Base-by-base conservation (phyloP, 2,113 vertebrate genomes). In the Burhinus bistriatus region DNA sequence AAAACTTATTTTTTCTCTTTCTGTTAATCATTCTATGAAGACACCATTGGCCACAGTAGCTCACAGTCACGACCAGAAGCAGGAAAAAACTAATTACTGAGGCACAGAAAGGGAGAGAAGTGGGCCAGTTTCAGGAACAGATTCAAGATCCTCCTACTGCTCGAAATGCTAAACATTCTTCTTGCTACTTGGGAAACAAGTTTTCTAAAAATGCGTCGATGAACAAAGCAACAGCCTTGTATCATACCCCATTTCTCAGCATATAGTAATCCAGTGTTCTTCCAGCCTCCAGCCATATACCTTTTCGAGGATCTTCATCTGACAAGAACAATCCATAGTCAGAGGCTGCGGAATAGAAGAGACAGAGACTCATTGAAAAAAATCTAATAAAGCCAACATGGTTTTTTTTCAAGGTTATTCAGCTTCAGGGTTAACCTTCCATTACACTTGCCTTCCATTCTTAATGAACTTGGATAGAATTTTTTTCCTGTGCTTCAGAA, bases 221-320 rank as follows among this genome's bases (percentile, higher is more conserved):
- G 51, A 76, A 79, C 54, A 51, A 51, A 65, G 12, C 40, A 59
- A 40, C 8, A 82, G 76, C 68, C 26, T 58, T 58, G 69, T 44
- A 76, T 18, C 97, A 26, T 99, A 99, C 99, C 98, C 99, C 99
- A 73, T 99, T 99, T 89, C 99, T 98, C 77, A 99, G 98, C 99
- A 99, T 99, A 97, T 99, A 99, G 96, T 99, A 99, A 98, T 99
- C 99, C 98, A 99, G 98, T 3, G 99, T 99, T 93, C 99, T 99
- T 79, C 99, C 99, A 27, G 99, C 99, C 95, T 99, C 99, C 84
- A 99, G 98, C 99, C 99, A 99, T 96, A 99, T 99, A 93, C 99
- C 99, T 98, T 99, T 99, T 44, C 99, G 98, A 55, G 99, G 99
- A 96, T 99, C 99, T 69, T 99, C 99, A 86, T 99, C 99, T 11